These are phyloP conservation scores for Dipus sagitta DNA, from an alignment of 2,797 vertebrate genomes.

Conservation along the genomic window DNA sequence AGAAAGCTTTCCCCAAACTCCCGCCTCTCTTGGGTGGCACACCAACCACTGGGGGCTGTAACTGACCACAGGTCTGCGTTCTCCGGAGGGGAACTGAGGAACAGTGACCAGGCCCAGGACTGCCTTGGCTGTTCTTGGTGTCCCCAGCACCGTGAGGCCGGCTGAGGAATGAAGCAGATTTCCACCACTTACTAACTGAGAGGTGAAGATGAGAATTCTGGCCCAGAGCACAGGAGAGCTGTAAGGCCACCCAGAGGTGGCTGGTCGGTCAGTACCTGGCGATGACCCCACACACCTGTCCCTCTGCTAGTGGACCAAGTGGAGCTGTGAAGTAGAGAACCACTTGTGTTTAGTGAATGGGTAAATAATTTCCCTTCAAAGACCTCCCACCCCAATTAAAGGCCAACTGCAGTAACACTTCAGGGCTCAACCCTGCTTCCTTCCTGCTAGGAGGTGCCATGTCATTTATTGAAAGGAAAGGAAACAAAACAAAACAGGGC, in stretches of 20 bases:
- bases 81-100: background rate
- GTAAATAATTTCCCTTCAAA: slow-evolving; percentile 31
- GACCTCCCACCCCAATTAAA: slow-evolving; percentile 61
- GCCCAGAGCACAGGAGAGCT: background rate
- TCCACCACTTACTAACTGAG: background rate
- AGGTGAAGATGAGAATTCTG: background rate
- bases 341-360: slow-evolving; percentile 36
- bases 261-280: too few relatives aligned
- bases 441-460: slow-evolving; percentile 78
- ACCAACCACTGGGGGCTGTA: background rate
- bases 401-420: slow-evolving; percentile 73
- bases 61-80: background rate
- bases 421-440: slow-evolving; percentile 69
- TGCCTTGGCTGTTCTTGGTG: background rate
- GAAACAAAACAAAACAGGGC: slow-evolving; percentile 78
- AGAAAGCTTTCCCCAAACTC: background rate
- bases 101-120: background rate
- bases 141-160: background rate
- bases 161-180: background rate
- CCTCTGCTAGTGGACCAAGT: background rate
- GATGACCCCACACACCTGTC: background rate
- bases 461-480: slow-evolving; percentile 80
- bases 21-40: background rate
- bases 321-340: background rate
- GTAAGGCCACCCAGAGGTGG: background rate